Percentiles rank a stretch among this genome's conserved stretches.
These are phyloP conservation scores for Thumatha senex DNA, from an alignment of 2,888 invertebrate genomes.

Conservation along the genomic window DNA sequence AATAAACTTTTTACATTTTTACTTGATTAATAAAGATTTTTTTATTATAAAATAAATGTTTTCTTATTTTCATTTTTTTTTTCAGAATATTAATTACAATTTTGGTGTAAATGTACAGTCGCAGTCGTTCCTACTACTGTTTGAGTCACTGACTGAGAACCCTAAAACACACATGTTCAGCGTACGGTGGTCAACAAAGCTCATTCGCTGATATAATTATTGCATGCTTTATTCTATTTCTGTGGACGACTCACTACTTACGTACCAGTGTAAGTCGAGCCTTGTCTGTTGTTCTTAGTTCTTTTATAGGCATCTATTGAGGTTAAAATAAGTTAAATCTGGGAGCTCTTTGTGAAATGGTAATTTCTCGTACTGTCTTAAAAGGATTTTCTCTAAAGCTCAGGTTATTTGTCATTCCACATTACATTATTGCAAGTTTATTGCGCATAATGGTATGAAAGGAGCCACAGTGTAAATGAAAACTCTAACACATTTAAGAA, in stretches of 20 bases:
- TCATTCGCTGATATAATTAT: constrained; percentile 78
- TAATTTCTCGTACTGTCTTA: constrained; percentile 45
- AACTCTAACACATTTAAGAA: not conserved
- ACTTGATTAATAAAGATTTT: too few species aligned
- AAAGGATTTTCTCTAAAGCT: constrained; percentile 58
- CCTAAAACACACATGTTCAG: constrained; percentile 55
- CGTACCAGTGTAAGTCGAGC: constrained; percentile 53
- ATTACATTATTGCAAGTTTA: constrained; percentile 36
- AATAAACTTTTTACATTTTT: too few species aligned
- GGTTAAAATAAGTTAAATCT: constrained; percentile 44
- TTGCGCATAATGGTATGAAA: not conserved
- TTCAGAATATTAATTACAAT: too few species aligned
- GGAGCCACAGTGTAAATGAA: not conserved
- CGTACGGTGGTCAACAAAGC: constrained; percentile 64
- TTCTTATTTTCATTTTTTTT: too few species aligned
- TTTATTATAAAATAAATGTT: too few species aligned
- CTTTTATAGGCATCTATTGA: constrained; percentile 46
- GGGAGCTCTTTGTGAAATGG: constrained; percentile 51
- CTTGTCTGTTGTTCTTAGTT: constrained; percentile 32
- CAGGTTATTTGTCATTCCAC: constrained; percentile 51
- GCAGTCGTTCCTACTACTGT: too few species aligned
- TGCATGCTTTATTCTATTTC: constrained; percentile 75
- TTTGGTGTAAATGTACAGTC: too few species aligned
- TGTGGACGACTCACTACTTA: constrained; percentile 62
- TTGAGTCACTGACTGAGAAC: too few species aligned